Evolutionary conservation across 2,888 invertebrate species (phyloP), one percentile per base, ranked within the genome.

Genomic region (Drosophila kuntzei): DNA sequence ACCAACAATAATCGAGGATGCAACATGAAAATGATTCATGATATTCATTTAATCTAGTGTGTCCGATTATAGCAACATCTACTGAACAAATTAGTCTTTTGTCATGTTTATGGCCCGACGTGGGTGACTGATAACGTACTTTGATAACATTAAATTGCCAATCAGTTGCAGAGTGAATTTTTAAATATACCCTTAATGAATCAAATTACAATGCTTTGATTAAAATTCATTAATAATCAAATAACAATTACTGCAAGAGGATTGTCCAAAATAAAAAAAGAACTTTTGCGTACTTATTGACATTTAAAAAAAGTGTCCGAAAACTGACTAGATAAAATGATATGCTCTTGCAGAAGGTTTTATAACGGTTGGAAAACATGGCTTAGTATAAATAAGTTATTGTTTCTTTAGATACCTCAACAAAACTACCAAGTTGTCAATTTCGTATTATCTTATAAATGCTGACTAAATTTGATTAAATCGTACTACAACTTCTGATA

Each of bases 21-120:
- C 39, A 53, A 41, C 29, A 18, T 8, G 2, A 29, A 37, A 37
- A 11, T 53, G 53, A 53, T 32, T 53, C n/a, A 53, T 18, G 3
- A 9, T 5, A 14, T n/a, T 5, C 29, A n/a, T 18, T 39, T 39
- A 29, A 39, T 29, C 39, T 9, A 27, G 18, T n/a, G 18, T 18
- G 25, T 16, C 16, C 37, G 18, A 18, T 18, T 27, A 51, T 18
- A 51, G 2, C 27, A 41, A 29, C 20, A 18, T 12, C 37, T 18
- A n/a, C 16, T 39, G 11, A 6, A 51, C 16, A 39, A 27, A 18
- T 6, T 5, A 8, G 12, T 11, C 29, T 29, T 29, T 53, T 29
- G 39, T n/a, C 27, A 53, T 39, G 8, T 41, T 53, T 53, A 53
- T 41, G 53, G 11, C 14, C 20, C 20, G 0, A 51, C 39, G 12